Evolutionary conservation across 1,140 invertebrate genomes (phyloP), one percentile per base, ranked within the genome.

Genomic region (Meteorus sp.): DNA sequence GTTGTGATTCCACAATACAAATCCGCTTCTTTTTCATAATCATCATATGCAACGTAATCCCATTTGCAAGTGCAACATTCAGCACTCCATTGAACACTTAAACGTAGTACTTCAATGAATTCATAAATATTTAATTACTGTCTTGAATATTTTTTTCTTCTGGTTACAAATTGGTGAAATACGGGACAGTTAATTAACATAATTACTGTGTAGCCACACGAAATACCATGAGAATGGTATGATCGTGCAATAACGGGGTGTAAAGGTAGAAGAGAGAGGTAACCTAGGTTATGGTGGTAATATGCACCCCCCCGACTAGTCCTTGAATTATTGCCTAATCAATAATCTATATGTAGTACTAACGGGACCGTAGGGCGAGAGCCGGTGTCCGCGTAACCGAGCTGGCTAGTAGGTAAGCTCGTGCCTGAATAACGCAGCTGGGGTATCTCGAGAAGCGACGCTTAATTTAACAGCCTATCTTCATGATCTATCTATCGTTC

Each of bases 271-370:
- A 31, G 20, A 37, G 9, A 25, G 54, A 45, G 45, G 22, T 54
- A 43, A 45, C 47, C 61, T 60, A 60, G 64, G 66, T 63, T 64
- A 73, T 74, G 71, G 73, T 71, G 73, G 73, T 75, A 77, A 79
- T 78, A 76, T 76, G 75, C 74, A 74, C 47, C 45, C 56, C 37
- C 44, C 27, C 70, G 65, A 75, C 74, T 72, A 78, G 75, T 78
- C 75, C 76, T 77, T 77, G 75, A 77, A 74, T 77, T 77, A 77
- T 77, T 76, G 72, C 74, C 72, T 77, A 75, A 77, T 77, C 75
- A 77, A 77, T 77, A 77, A 77, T 77, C 68, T 61, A 65, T 65
- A 65, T 62, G 63, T 56, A 64, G 63, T 61, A 60, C 57, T 48
- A 61, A 60, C 60, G 55, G 45, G 54, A 51, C 37, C 41, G 29